phyloP scores from a whole-genome alignment of 2,113 vertebrate species.

The Gobius niger region DNA sequence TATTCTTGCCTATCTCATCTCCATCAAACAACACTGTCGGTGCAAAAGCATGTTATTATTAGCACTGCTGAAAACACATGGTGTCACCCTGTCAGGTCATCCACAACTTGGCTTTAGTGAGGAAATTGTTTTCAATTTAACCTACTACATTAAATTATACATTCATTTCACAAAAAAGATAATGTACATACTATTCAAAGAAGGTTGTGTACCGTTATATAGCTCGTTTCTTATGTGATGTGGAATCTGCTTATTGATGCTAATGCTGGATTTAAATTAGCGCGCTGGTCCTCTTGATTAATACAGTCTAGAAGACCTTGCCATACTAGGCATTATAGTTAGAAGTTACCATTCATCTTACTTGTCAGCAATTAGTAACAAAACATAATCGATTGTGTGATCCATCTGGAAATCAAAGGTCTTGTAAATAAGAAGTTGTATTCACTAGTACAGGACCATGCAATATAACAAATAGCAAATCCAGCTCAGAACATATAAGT shows the following conservation, averaged over 20 bases:
- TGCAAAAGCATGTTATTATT: constrained; percentile 25
- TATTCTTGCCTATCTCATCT: constrained; percentile 49
- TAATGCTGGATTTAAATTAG: background rate
- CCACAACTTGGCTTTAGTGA: background rate
- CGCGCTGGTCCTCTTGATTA: no score
- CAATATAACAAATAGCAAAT: no score
- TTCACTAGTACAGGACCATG: no score
- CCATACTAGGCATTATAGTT: no score
- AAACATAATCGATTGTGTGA: no score
- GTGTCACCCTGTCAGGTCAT: background rate
- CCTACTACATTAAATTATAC: background rate
- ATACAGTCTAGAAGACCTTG: no score
- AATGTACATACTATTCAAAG: background rate
- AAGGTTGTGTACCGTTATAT: no score
- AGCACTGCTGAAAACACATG: constrained; percentile 23
- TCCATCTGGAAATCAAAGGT: no score
- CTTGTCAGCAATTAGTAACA: no score
- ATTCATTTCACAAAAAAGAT: background rate
- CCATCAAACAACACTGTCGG: constrained; percentile 56
- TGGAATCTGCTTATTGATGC: background rate
- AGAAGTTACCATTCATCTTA: no score
- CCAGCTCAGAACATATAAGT: no score
- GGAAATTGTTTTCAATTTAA: background rate
- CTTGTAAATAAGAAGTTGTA: no score
- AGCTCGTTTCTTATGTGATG: background rate